Conservation (phyloP, 2,888 invertebrate genomes). For the Standfussiana lucernea region DNA sequence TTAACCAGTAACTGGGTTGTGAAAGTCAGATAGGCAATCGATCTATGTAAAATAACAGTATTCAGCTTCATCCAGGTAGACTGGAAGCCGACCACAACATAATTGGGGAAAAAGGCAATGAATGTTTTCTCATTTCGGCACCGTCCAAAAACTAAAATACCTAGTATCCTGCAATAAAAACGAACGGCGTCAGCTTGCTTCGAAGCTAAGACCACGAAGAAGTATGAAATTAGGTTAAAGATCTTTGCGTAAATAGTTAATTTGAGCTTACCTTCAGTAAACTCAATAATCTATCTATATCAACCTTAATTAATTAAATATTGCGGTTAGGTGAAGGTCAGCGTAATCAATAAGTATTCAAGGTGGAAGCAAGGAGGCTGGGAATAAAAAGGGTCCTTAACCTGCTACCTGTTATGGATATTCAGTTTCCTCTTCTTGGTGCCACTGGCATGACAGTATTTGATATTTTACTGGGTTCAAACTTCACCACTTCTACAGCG, state of each 20-base stretch:
- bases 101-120: neutral
- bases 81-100: too few species aligned
- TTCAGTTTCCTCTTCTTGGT: neutral
- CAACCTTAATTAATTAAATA: neutral
- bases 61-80: too few species aligned
- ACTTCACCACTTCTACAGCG: too few species aligned
- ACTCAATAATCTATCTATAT: neutral
- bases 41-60: too few species aligned
- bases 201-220: neutral
- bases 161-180: neutral
- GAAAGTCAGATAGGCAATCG: too few species aligned
- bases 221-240: neutral
- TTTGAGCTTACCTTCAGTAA: neutral
- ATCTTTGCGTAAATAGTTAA: neutral
- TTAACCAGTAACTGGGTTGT: too few species aligned
- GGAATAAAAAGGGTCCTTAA: neutral
- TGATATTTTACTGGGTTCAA: too few species aligned
- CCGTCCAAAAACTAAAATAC: neutral
- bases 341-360: neutral
- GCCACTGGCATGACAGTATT: too few species aligned
- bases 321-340: constrained; percentile 2
- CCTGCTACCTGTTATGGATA: neutral
- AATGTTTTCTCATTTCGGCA: neutral
- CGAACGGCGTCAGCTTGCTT: neutral
- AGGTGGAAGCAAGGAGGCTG: neutral